These are phyloP conservation scores for Cryptomyrus ogoouensis DNA, from an alignment of 2,113 vertebrate genomes.

Conservation along the genomic window DNA sequence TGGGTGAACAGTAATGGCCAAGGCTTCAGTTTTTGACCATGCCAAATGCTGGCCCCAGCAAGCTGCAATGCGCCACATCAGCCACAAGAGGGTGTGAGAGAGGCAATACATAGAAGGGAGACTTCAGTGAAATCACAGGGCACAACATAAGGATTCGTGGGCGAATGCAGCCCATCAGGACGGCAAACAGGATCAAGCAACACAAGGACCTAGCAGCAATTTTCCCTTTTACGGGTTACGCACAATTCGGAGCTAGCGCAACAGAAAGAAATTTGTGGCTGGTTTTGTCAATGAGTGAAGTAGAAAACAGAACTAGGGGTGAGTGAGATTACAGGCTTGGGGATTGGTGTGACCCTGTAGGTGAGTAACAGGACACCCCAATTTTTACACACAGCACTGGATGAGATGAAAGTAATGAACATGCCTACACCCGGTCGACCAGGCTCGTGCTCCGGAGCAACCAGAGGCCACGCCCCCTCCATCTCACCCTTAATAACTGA, in stretches of 20 bases:
- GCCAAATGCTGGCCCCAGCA: neutral
- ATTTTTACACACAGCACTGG: neutral
- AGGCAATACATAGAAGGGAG: neutral
- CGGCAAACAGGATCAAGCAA: neutral
- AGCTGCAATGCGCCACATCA: neutral
- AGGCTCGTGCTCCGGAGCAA: neutral
- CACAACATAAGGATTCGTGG: neutral
- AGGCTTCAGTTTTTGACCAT: neutral
- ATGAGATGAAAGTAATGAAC: neutral
- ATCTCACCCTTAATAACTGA: neutral
- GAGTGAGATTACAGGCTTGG: neutral
- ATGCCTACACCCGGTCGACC: neutral
- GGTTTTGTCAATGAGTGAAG: neutral
- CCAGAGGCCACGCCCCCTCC: neutral
- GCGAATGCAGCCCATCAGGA: neutral
- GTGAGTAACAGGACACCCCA: neutral
- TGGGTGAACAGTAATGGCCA: neutral
- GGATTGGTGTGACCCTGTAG: neutral
- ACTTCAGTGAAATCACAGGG: neutral
- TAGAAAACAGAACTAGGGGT: neutral
- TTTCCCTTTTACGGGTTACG: neutral
- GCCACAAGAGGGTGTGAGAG: neutral
- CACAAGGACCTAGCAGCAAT: neutral
- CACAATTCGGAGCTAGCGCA: neutral
- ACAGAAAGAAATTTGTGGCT: neutral